These are phyloP conservation scores for Betta splendens DNA, from an alignment of 2,797 vertebrate genomes.

Conservation along the genomic window DNA sequence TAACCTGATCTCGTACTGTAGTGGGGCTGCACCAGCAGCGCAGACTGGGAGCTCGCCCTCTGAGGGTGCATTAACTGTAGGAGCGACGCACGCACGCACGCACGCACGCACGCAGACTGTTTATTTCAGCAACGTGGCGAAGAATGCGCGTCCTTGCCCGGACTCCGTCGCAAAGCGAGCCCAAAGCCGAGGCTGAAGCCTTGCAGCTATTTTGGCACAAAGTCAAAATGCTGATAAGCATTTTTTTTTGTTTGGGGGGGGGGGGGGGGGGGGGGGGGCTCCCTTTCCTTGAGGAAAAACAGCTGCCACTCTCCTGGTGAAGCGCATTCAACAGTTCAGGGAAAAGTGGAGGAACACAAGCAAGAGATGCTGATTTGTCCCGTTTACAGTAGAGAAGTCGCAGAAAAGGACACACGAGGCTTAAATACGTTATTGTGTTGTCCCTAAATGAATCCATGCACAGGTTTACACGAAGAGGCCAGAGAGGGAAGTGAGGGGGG, in stretches of 20 bases:
- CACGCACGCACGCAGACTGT: constrained; percentile 33
- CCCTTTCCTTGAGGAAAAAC: constrained; percentile 83
- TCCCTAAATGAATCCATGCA: constrained; percentile 1
- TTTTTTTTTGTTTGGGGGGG: constrained; percentile 65
- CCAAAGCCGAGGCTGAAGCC: constrained; percentile 73
- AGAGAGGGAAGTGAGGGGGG: constrained; percentile 14
- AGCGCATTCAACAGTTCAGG: constrained; percentile 51
- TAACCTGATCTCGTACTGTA: constrained; percentile 54
- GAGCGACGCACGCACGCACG: neutral
- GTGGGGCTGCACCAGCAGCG: no score
- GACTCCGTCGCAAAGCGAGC: constrained; percentile 56
- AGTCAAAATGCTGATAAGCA: constrained; percentile 86
- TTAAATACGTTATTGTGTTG: constrained; percentile 1
- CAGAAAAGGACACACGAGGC: constrained; percentile 2
- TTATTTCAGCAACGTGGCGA: constrained; percentile 63
- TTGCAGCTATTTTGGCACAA: constrained; percentile 82
- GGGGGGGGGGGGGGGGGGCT: constrained; percentile 82
- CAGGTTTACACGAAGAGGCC: constrained; percentile 18
- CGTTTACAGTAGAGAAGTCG: constrained; percentile 16
- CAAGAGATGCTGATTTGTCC: constrained; percentile 31
- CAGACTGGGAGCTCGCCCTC: constrained; percentile 44
- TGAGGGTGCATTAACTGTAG: constrained; percentile 58
- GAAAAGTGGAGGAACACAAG: constrained; percentile 13
- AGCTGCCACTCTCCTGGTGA: constrained; percentile 77
- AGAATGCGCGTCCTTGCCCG: constrained; percentile 33